Base-by-base conservation (phyloP, 2,113 vertebrate species). In the Tricholaema leucomelas region DNA sequence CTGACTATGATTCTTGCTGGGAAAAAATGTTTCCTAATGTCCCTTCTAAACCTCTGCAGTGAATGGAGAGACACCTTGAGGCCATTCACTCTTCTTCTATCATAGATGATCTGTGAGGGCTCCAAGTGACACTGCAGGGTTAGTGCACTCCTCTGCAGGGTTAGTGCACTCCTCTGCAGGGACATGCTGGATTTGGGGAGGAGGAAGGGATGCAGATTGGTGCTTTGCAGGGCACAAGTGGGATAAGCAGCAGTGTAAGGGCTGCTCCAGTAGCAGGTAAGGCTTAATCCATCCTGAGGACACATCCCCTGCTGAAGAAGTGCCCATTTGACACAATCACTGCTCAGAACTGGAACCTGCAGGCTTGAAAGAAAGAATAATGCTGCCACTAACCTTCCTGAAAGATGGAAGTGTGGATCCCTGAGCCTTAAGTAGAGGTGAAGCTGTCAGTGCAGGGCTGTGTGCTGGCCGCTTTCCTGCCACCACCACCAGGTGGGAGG, bases 401-500 rank as follows among this genome's bases (percentile, higher is more conserved):
- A n/a, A 15, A 84, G 82, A 38, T 63, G 66, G 60, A 73, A n/a
- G 44, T 25, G 80, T 56, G 55, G 75, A 70, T 70, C 58, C 44
- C 24, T 2, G 12, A 36, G 8, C 40, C 19, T 52, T n/a, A 24
- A 55, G 10, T 6, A 55, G 88, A 7, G 66, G 9, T 21, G 82
- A 14, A 4, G 28, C 2, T 6, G 24, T 52, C 0, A 0, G 60
- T 18, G 50, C 64, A 40, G 42, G 2, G 66, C 54, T 10, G 30
- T 10, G 81, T 5, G 18, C 81, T 81, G 89, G 65, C 56, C 64
- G 58, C 17, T 85, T 85, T 64, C 72, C 74, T 33, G 58, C 35
- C 7, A 9, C 25, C 1, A 4, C 28, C 1, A 3, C 14, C n/a
- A n/a, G n/a, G 36, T 5, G 0, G 1, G 60, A 75, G 75, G 54